Base-by-base conservation (phyloP, 2,888 invertebrate species). In the Latrodectus hesperus region DNA sequence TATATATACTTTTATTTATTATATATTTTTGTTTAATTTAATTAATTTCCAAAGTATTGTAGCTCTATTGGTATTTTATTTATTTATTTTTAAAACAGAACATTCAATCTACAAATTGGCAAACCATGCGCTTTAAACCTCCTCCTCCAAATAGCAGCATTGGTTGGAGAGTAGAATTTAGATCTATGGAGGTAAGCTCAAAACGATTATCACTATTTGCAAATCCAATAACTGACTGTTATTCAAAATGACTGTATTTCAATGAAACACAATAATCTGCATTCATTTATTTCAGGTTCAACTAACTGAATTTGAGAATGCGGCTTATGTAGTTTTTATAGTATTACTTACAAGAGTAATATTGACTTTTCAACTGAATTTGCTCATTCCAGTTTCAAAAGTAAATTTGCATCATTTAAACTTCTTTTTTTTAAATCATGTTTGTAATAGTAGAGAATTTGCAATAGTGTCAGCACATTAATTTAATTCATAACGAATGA, bases 121-220 rank as follows among this genome's bases (percentile, higher is more conserved):
- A 99, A 93, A 98, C 98, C 55, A 98, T 99, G 98, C 94, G 98
- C 67, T 99, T 99, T 93, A 99, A 99, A 93, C 99, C 99, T 53
- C 98, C 98, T 49, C 97, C 98, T 0, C 93, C 93, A 17, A 96
- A 98, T 92, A 97, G 98, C 11, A 94, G 96, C 76, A 99, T 99
- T 91, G 99, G 99, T 64, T 99, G 99, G 99, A 94, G 99, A 90
- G 99, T 99, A 0, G 99, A 99, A 94, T 99, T 99, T 94, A 95
- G 99, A 52, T 99, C 99, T 68, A 99, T 99, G 92, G 98, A 98
- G 93, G 84, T 90, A 77, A 74, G 72, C 17, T 16, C n/a, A 16
- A 60, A 60, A n/a, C 0, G 0, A 60, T 60, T 60, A 9, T 60
- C 12, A 10, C 8, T 60, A 16, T 12, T 60, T 60, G 10, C 6